phyloP scores from a whole-genome alignment of 1,140 invertebrate species.

The Pseudomyrmex flavicornis region DNA sequence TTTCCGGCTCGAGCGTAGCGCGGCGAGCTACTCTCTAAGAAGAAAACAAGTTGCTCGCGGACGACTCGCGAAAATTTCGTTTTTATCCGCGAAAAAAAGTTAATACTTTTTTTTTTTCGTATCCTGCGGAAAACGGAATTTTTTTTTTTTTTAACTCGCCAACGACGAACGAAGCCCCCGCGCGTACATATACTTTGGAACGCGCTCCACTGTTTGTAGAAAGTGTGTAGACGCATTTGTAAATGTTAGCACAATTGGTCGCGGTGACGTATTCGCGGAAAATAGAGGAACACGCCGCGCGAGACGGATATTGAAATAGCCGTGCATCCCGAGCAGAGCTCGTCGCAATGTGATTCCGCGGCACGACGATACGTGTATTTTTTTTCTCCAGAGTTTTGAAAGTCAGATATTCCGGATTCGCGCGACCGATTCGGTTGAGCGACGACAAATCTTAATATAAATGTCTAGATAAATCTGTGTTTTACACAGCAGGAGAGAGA shows the following conservation, averaged over 20 bases:
- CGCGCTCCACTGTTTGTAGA: slow-evolving; percentile 45
- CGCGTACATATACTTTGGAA: neutral
- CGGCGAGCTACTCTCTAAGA: slow-evolving; percentile 1
- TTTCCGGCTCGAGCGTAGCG: slow-evolving; percentile 26
- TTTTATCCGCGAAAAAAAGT: slow-evolving; percentile 1
- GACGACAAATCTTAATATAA: too few relatives aligned
- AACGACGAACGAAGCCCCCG: neutral
- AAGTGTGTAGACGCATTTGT: slow-evolving; percentile 50
- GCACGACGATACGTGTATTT: neutral
- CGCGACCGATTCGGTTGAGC: too few relatives aligned
- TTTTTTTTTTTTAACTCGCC: slow-evolving; percentile 21
- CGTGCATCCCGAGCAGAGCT: neutral
- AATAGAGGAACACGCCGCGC: slow-evolving; percentile 39
- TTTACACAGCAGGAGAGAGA: too few relatives aligned
- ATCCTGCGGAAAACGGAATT: neutral
- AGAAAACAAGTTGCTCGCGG: slow-evolving; percentile 23
- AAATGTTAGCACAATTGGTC: slow-evolving; percentile 59
- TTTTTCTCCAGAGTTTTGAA: neutral
- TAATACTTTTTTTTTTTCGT: neutral
- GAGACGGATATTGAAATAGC: slow-evolving; percentile 38
- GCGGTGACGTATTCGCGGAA: slow-evolving; percentile 44
- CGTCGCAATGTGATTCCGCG: neutral
- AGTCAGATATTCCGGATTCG: neutral
- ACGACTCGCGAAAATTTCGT: slow-evolving; percentile 36
- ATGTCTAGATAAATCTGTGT: too few relatives aligned